Evolutionary conservation across 2,888 invertebrate species (phyloP).

Genomic region (Lycaena phlaeas): DNA sequence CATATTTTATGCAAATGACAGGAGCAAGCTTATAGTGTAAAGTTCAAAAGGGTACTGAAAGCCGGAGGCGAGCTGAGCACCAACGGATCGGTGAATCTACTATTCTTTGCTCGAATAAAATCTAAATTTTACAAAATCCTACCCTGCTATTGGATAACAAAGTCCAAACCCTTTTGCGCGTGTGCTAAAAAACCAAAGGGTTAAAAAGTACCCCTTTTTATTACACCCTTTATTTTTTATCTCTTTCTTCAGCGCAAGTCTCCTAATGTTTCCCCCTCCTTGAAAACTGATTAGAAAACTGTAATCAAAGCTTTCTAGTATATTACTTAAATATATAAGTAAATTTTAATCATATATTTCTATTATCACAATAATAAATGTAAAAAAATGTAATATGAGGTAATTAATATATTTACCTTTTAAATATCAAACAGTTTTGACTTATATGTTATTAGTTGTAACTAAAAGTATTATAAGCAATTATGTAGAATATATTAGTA

Average conservation of each 20-base stretch:
- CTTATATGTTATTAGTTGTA: too few species aligned
- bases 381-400: too few species aligned
- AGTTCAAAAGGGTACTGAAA: slow-evolving; percentile 39
- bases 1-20: too few species aligned
- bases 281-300: not conserved
- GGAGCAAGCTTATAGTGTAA: slow-evolving; percentile 36
- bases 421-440: too few species aligned
- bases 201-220: slow-evolving; percentile 45
- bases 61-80: slow-evolving; percentile 28
- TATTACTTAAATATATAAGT: not conserved
- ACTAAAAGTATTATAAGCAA: too few species aligned
- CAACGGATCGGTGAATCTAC: slow-evolving; percentile 30
- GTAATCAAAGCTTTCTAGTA: not conserved
- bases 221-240: slow-evolving; percentile 25
- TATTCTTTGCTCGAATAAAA: slow-evolving; percentile 46
- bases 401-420: too few species aligned
- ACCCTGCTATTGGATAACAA: slow-evolving; percentile 55
- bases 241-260: slow-evolving; percentile 28
- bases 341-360: too few species aligned
- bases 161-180: slow-evolving; percentile 59
- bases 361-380: too few species aligned
- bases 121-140: slow-evolving; percentile 44
- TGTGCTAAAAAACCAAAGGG: slow-evolving; percentile 70
- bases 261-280: not conserved
- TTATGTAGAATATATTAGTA: too few species aligned